phyloP scores from a whole-genome alignment of 2,113 vertebrate species.

The Gnathonemus longibarbis region DNA sequence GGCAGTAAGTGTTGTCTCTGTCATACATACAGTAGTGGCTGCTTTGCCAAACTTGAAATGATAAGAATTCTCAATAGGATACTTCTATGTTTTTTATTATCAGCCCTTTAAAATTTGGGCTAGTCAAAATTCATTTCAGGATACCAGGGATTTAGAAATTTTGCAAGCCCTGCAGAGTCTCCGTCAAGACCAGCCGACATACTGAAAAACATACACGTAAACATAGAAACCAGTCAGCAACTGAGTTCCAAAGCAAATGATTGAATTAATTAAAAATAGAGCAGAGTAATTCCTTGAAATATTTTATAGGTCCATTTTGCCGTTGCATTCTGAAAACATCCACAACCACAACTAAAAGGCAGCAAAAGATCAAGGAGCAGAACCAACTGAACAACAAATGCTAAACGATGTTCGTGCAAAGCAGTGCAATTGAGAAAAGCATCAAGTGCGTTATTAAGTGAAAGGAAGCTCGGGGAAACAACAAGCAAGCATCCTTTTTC shows the following conservation, averaged over 20 bases:
- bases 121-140: not conserved
- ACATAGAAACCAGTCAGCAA: not conserved
- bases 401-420: constrained; percentile 16
- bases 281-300: constrained; percentile 24
- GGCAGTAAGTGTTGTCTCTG: too few species aligned
- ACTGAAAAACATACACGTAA: constrained; percentile 9
- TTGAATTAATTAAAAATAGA: constrained; percentile 31
- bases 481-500: not conserved
- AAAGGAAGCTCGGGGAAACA: constrained; percentile 13
- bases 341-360: constrained; percentile 26
- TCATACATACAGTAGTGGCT: too few species aligned
- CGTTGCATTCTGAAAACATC: constrained; percentile 30
- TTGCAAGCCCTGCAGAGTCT: not conserved
- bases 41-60: not conserved
- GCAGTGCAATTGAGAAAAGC: constrained; percentile 19
- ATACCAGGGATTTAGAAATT: not conserved
- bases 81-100: not conserved
- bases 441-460: constrained; percentile 16
- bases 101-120: not conserved
- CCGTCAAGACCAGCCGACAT: not conserved
- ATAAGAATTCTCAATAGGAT: not conserved
- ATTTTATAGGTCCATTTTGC: constrained; percentile 30
- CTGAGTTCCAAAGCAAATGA: constrained; percentile 25
- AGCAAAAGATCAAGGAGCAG: constrained; percentile 18
- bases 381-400: constrained; percentile 34